Evolutionary conservation across 2,113 vertebrate species (phyloP), one percentile per base, ranked within the genome.

Genomic region (Corythornis madagascariensis): DNA sequence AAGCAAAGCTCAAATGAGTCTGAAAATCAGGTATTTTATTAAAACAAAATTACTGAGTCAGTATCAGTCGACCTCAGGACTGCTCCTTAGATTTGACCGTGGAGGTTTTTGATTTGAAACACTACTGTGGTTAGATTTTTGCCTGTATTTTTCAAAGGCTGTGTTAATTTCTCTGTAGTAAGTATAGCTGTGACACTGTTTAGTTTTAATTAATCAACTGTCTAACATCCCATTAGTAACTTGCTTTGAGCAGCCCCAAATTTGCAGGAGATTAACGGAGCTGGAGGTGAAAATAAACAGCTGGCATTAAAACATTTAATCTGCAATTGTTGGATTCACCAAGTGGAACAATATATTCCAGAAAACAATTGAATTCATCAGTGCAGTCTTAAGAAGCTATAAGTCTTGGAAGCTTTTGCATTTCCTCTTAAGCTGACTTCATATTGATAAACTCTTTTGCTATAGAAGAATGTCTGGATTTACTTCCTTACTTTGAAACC

Each of bases 261-360:
- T 96, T 94, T 96, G 56, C 93, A 93, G 92, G 96, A 96, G 92
- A 96, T 97, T 95, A 96, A 96, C 91, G 85, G 93, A 97, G 93
- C 94, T 95, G 95, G 89, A 96, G 94, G 83, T 94, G 93, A 76
- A 95, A 96, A 88, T 88, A 96, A 96, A 97, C 91, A 97, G 87
- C 94, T 96, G 56, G 90, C 86, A 82, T 95, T 97, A 95, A 93
- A 94, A 94, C 48, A 88, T 96, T 93, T 96, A 89, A 94, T 94
- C 83, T 95, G 63, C 73, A 80, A 74, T 70, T 93, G 88, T 84
- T 92, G 87, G 60, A 91, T 94, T 79, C 42, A 71, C 81, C 72
- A 75, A 93, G 90, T 93, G 92, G 91, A 95, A 96, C 93, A 90
- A 77, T 72, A n/a, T 69, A 94, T 88, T 95, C 63, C 45, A 66